These are phyloP conservation scores for Cyrtorhinus lividipennis DNA, from an alignment of 1,140 invertebrate species.

Conservation along the genomic window DNA sequence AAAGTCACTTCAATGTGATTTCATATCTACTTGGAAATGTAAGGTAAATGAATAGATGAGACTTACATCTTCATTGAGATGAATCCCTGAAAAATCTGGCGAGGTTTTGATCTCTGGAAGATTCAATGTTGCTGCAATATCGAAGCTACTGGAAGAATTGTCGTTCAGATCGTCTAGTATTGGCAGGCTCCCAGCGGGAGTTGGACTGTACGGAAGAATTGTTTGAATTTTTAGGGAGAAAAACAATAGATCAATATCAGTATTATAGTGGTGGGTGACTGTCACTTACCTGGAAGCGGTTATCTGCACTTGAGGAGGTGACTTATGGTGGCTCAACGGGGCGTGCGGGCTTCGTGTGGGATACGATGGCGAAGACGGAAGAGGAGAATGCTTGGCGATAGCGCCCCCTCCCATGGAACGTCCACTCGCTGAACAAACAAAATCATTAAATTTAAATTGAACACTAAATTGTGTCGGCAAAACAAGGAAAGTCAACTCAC, in stretches of 20 bases:
- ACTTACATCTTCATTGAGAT: slow-evolving; percentile 18
- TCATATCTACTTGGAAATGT: too few relatives aligned
- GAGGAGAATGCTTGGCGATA: slow-evolving; percentile 36
- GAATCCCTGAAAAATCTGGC: slow-evolving; percentile 20
- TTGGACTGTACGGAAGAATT: slow-evolving; percentile 37
- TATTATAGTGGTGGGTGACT: too few relatives aligned
- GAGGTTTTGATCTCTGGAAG: slow-evolving; percentile 20
- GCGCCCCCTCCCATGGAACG: slow-evolving; percentile 5
- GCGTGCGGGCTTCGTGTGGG: slow-evolving; percentile 35
- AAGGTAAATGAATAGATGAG: not conserved
- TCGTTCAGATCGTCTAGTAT: slow-evolving; percentile 47
- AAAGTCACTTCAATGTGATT: too few relatives aligned
- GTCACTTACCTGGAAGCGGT: slow-evolving; percentile 23
- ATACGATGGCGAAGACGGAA: slow-evolving; percentile 35
- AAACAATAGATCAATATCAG: too few relatives aligned
- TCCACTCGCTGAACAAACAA: not conserved
- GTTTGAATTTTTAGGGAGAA: too few relatives aligned
- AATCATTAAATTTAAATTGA: not conserved
- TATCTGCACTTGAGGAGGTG: slow-evolving; percentile 29
- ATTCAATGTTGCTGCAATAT: slow-evolving; percentile 15
- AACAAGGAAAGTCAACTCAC: too few relatives aligned
- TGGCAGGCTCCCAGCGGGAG: slow-evolving; percentile 50
- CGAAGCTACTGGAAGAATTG: slow-evolving; percentile 22
- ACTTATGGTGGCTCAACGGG: slow-evolving; percentile 34
- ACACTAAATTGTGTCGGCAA: not conserved